These are phyloP conservation scores for Seladonia tumulorum DNA, from an alignment of 2,888 invertebrate genomes.

Conservation along the genomic window DNA sequence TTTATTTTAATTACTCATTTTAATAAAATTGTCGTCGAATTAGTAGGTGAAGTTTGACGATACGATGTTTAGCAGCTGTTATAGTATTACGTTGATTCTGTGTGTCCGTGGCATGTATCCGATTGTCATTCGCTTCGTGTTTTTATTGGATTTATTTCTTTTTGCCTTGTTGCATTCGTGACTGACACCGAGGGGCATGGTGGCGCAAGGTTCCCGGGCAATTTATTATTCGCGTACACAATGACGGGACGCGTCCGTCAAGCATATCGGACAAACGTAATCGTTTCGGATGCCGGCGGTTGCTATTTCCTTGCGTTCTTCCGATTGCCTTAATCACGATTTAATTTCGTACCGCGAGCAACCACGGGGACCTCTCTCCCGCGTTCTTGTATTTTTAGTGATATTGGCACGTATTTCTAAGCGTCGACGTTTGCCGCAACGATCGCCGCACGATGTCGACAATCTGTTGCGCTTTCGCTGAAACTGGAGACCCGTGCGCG, in stretches of 20 bases:
- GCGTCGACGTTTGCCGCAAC: constrained; percentile 40
- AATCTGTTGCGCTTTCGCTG: constrained; percentile 27
- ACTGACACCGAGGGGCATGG: background rate
- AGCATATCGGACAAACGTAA: background rate
- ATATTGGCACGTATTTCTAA: constrained; percentile 69
- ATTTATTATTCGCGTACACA: constrained; percentile 32
- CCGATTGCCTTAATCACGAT: constrained; percentile 57
- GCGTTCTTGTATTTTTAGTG: constrained; percentile 72
- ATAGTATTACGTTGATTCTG: background rate
- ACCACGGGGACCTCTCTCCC: constrained; percentile 34
- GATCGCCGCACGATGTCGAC: constrained; percentile 5
- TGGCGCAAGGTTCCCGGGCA: constrained; percentile 9
- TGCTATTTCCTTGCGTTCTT: background rate
- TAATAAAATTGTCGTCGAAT: background rate
- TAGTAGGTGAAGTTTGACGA: background rate
- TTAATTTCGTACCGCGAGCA: constrained; percentile 72
- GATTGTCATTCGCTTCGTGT: background rate
- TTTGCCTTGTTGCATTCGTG: constrained; percentile 2
- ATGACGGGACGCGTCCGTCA: constrained; percentile 9
- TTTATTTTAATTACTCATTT: background rate
- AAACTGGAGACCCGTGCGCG: constrained; percentile 14
- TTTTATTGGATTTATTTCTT: background rate
- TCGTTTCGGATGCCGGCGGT: constrained; percentile 14
- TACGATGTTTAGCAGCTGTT: background rate
- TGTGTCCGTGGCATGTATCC: background rate